phyloP scores from a whole-genome alignment of 2,113 vertebrate genomes.

The Lethenteron camtschaticum region DNA sequence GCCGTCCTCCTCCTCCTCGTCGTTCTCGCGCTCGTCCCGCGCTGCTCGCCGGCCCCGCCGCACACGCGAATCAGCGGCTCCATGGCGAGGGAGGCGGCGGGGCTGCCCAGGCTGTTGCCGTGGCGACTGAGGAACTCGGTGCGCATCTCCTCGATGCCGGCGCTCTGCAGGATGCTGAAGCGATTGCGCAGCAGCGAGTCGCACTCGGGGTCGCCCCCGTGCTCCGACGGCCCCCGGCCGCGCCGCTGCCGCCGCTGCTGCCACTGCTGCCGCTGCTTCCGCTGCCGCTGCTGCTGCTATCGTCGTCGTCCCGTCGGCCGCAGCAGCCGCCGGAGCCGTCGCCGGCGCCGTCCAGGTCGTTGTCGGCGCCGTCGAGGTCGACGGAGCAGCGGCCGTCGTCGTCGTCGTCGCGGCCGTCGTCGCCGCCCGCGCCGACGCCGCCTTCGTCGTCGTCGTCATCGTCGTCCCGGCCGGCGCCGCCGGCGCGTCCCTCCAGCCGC shows the following conservation, averaged over 20 bases:
- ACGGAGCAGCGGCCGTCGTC: not conserved
- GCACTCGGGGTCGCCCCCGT: not conserved
- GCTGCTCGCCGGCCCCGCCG: too few relatives aligned
- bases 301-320: not conserved
- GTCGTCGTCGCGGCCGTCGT: not conserved
- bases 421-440: not conserved
- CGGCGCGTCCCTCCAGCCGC: slow-evolving; percentile 58
- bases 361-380: not conserved
- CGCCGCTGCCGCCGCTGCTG: not conserved
- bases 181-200: not conserved
- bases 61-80: slow-evolving; percentile 33
- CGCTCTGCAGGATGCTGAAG: slow-evolving; percentile 3
- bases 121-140: slow-evolving; percentile 2
- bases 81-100: slow-evolving; percentile 40
- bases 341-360: not conserved
- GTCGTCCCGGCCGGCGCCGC: slow-evolving; percentile 15
- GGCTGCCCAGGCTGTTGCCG: slow-evolving; percentile 17
- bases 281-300: not conserved
- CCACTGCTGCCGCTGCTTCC: not conserved
- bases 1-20: too few relatives aligned
- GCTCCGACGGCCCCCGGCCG: not conserved
- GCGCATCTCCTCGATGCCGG: slow-evolving; percentile 4
- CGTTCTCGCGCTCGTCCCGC: too few relatives aligned
- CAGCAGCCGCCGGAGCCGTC: not conserved
- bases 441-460: not conserved